Evolutionary conservation across 1,140 invertebrate genomes (phyloP).

Genomic region (Nebria ingens): DNA sequence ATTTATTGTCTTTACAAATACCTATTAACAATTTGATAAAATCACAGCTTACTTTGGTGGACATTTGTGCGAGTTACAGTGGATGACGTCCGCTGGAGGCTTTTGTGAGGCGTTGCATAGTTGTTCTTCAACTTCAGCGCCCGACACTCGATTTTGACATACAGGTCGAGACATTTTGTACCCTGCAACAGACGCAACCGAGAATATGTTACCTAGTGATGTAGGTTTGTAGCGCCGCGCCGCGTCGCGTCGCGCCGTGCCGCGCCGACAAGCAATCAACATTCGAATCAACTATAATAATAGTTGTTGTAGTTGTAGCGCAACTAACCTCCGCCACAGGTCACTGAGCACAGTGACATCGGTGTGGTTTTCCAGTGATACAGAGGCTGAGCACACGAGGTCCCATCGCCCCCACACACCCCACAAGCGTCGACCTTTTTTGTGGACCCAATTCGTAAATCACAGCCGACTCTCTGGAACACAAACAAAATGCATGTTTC

Average conservation of each 20-base stretch:
- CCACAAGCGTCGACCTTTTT: slow-evolving; percentile 80
- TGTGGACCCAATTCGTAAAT: slow-evolving; percentile 73
- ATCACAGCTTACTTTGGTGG: slow-evolving; percentile 82
- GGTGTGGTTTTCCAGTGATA: slow-evolving; percentile 78
- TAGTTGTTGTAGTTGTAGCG: slow-evolving; percentile 17
- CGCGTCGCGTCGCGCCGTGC: no score
- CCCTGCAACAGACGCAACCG: slow-evolving; percentile 42
- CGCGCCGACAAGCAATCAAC: no score
- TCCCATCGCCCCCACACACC: slow-evolving; percentile 81
- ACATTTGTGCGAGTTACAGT: slow-evolving; percentile 77
- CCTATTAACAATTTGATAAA: no score
- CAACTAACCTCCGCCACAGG: slow-evolving; percentile 89
- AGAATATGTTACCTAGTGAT: background rate
- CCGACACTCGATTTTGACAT: slow-evolving; percentile 62
- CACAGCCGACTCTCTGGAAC: slow-evolving; percentile 79
- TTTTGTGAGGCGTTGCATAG: slow-evolving; percentile 66
- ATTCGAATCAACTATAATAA: no score
- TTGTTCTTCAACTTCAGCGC: slow-evolving; percentile 61
- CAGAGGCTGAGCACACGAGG: slow-evolving; percentile 60
- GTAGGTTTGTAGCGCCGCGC: background rate
- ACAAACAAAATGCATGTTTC: slow-evolving; percentile 23
- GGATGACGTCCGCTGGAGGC: slow-evolving; percentile 61
- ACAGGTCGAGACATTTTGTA: slow-evolving; percentile 72
- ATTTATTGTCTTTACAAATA: no score
- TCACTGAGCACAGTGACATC: slow-evolving; percentile 72